A percentile compares a stretch with the other conserved stretches of the same genome.
Evolutionary conservation across 2,888 invertebrate genomes (phyloP).

Genomic region (Agrochola macilenta): DNA sequence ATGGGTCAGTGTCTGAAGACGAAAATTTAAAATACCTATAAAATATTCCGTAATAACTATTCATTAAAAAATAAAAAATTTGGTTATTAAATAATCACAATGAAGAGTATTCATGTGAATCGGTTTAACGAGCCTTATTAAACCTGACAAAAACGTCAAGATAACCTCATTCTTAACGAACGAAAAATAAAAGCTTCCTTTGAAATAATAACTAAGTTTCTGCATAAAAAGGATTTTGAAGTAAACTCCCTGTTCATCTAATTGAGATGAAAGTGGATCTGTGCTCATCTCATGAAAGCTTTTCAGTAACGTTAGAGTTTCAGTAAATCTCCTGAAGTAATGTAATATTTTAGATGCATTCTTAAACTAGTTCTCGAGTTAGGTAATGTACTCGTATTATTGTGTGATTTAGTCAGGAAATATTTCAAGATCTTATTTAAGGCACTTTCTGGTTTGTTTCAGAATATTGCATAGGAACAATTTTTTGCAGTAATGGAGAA

Average conservation of each 20-base stretch:
- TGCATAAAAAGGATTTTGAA: conserved; percentile 4
- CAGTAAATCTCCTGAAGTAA: conserved; percentile 30
- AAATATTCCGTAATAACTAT: background rate
- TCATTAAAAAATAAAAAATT: background rate
- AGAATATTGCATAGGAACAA: background rate
- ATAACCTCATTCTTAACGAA: background rate
- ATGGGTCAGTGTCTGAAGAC: too few relatives aligned
- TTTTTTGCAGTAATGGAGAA: background rate
- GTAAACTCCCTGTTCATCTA: conserved; percentile 8
- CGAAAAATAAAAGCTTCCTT: background rate
- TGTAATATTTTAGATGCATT: conserved; percentile 31
- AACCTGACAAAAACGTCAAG: background rate
- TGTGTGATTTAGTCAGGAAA: background rate
- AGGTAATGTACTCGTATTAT: conserved; percentile 6
- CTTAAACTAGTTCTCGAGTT: background rate
- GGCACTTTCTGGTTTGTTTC: background rate
- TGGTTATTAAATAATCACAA: background rate
- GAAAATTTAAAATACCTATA: too few relatives aligned
- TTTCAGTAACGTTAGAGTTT: conserved; percentile 18
- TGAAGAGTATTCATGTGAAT: background rate
- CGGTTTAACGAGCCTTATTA: background rate
- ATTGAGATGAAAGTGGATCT: conserved; percentile 15
- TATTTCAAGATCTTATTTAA: conserved; percentile 1
- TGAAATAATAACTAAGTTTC: background rate
- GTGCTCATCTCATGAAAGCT: conserved; percentile 39